phyloP scores from a whole-genome alignment of 2,797 vertebrate genomes.

The Furcifer pardalis region DNA sequence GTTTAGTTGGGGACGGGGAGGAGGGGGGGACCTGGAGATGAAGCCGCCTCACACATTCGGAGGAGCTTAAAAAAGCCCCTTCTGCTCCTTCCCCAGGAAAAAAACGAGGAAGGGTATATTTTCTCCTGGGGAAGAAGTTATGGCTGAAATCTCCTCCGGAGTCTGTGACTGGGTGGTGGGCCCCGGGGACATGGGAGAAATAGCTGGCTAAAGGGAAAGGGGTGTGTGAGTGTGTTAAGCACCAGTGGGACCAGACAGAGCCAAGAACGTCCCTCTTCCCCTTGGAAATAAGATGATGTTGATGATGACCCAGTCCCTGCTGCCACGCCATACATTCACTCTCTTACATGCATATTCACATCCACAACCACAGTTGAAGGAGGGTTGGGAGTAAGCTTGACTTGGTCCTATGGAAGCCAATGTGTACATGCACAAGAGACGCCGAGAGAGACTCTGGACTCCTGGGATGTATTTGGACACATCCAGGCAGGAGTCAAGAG shows the following conservation, averaged over 20 bases:
- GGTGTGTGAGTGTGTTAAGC: neutral
- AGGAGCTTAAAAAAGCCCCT: neutral
- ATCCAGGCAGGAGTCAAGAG: constrained; percentile 2
- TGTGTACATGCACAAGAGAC: constrained; percentile 25
- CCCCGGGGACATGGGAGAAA: neutral
- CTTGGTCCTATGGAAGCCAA: constrained; percentile 19
- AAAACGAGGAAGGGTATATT: neutral
- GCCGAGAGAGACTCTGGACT: neutral
- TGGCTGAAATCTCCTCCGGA: constrained; percentile 5
- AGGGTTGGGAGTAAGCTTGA: neutral
- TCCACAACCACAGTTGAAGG: neutral
- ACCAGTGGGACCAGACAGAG: neutral
- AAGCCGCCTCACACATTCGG: neutral
- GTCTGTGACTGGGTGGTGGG: neutral
- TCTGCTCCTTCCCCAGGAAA: neutral
- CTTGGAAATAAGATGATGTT: neutral
- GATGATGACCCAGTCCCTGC: neutral
- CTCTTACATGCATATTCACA: neutral
- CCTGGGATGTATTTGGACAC: neutral
- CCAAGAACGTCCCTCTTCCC: neutral
- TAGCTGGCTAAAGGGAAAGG: neutral
- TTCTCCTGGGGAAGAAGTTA: neutral
- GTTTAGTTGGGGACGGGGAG: neutral
- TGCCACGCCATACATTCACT: neutral
- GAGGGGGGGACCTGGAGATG: neutral